Conservation (phyloP, 2,113 vertebrate genomes). For the Otus sunia region DNA sequence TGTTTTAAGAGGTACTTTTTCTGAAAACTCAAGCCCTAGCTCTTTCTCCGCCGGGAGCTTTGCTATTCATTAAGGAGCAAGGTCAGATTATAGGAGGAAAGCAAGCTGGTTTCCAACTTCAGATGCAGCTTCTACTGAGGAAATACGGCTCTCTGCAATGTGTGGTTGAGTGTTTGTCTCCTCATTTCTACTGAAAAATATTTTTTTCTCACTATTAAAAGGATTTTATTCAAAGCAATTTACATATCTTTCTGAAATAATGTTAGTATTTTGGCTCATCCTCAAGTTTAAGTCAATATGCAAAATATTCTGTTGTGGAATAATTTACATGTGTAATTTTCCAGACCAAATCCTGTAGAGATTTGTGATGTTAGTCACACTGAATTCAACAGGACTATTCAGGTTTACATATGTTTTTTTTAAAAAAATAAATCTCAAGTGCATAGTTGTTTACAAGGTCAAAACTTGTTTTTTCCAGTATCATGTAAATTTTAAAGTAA, state of each 20-base stretch:
- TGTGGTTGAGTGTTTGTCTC: neutral
- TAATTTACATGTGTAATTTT: constrained; percentile 43
- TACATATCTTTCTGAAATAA: neutral
- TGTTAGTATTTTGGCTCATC: neutral
- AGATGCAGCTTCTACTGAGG: constrained; percentile 5
- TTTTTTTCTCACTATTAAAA: neutral
- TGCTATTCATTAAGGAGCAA: constrained; percentile 15
- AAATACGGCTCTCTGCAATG: neutral
- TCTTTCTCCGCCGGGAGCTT: neutral
- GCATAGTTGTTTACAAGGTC: neutral
- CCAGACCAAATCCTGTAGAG: neutral
- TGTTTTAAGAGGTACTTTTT: constrained; percentile 12
- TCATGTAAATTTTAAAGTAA: neutral
- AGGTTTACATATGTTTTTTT: neutral
- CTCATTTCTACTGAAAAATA: neutral
- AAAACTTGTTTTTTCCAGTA: neutral
- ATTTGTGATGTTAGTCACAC: neutral
- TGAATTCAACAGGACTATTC: neutral
- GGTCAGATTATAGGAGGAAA: neutral
- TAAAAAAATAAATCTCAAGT: neutral
- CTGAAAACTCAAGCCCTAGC: neutral
- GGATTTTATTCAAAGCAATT: neutral
- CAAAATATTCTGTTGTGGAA: neutral
- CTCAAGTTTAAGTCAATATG: constrained; percentile 16
- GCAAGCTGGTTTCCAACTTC: neutral